Conservation (phyloP, 2,113 vertebrate species). For the Festucalex cinctus region DNA sequence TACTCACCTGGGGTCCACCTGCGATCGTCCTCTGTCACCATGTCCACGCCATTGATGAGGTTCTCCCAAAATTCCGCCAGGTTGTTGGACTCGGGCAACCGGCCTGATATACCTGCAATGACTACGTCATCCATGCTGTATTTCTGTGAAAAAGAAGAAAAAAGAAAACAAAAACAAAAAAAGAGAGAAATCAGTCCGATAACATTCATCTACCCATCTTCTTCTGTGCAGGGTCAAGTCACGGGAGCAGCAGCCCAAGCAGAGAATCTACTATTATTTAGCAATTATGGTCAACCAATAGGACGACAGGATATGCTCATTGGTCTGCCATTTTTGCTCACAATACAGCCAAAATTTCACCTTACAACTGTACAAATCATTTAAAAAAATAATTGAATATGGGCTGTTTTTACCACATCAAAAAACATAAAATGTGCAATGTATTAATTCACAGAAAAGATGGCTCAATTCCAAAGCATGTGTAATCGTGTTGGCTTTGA, state of each 20-base stretch:
- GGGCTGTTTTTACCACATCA: not conserved
- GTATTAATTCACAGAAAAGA: not conserved
- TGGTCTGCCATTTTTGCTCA: not conserved
- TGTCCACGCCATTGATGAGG: slow-evolving; percentile 88
- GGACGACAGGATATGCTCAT: too few species aligned
- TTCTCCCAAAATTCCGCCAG: slow-evolving; percentile 97
- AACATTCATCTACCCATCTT: not conserved
- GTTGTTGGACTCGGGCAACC: slow-evolving; percentile 88
- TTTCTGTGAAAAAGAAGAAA: slow-evolving; percentile 36
- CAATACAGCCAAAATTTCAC: not conserved
- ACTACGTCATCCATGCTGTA: slow-evolving; percentile 90
- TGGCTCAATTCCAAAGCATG: not conserved
- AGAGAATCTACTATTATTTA: not conserved
- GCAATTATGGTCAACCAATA: too few species aligned
- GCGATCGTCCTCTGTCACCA: slow-evolving; percentile 94
- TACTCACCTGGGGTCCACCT: slow-evolving; percentile 90
- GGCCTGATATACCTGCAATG: slow-evolving; percentile 90
- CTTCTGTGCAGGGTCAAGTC: not conserved
- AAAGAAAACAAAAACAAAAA: too few species aligned
- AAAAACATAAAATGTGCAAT: not conserved
- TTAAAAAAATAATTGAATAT: not conserved
- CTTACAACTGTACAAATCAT: not conserved
- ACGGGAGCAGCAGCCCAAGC: not conserved
- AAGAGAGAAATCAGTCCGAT: not conserved
- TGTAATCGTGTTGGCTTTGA: slow-evolving; percentile 3